Evolutionary conservation across 2,113 vertebrate genomes (phyloP).

Genomic region (Gallinago media): DNA sequence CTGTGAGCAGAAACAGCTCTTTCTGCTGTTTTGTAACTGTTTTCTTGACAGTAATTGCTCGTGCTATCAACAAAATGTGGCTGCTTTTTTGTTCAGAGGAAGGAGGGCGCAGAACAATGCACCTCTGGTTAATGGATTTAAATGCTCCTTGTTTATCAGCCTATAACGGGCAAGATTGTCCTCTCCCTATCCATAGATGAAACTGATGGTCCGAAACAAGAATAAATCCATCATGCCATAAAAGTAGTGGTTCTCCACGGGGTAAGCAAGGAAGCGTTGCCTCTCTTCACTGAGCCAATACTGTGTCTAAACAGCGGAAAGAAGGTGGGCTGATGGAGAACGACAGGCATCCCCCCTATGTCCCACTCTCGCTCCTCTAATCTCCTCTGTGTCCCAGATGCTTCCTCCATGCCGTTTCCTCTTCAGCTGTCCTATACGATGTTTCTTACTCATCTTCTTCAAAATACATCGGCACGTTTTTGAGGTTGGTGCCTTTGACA

Average conservation of each 20-base stretch:
- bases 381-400: neutral
- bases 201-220: neutral
- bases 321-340: neutral
- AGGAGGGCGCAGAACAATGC: neutral
- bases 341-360: fast-evolving
- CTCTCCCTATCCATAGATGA: neutral
- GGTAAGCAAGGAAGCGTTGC: neutral
- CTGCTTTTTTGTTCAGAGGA: neutral
- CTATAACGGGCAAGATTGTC: conserved; percentile 5
- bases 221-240: neutral
- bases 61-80: neutral
- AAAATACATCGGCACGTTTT: neutral
- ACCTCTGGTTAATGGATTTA: neutral
- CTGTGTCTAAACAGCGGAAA: neutral
- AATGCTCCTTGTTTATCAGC: neutral
- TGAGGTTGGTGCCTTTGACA: fast-evolving
- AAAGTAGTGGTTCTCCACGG: neutral
- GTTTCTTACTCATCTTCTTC: neutral
- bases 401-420: neutral
- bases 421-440: fast-evolving
- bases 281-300: neutral
- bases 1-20: neutral
- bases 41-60: neutral
- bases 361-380: neutral
- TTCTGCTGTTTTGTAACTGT: neutral